These are phyloP conservation scores for Mesorhabditis spiculigera DNA, from an alignment of 2,888 invertebrate species.

Conservation along the genomic window DNA sequence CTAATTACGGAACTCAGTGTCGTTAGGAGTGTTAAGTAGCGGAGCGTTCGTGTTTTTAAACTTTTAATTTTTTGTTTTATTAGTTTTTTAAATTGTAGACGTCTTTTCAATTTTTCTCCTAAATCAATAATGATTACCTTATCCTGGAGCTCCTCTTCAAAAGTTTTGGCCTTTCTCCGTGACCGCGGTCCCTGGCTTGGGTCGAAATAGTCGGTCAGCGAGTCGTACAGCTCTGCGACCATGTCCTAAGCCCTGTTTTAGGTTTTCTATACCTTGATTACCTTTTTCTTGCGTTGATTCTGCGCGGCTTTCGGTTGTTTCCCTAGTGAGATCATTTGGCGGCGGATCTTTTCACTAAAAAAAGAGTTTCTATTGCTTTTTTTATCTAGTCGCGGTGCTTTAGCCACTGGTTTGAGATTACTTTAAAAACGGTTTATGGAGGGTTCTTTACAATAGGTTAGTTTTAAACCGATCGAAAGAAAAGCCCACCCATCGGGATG, in stretches of 20 bases:
- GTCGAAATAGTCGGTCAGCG: conserved; percentile 54
- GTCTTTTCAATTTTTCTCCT: no score
- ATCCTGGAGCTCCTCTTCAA: conserved; percentile 28
- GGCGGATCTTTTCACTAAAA: conserved; percentile 22
- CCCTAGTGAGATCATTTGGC: conserved; percentile 52
- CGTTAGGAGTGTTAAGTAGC: no score
- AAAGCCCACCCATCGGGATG: background rate
- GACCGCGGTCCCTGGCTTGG: conserved; percentile 37
- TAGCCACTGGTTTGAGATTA: no score
- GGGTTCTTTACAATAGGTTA: background rate
- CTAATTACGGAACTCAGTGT: no score
- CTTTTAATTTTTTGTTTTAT: background rate
- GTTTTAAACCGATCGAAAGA: conserved; percentile 6
- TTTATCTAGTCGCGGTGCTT: no score
- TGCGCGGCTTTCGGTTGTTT: conserved; percentile 49
- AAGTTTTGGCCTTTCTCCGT: conserved; percentile 24
- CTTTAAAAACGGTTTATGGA: background rate
- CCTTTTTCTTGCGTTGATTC: conserved; percentile 36
- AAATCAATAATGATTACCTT: conserved; percentile 1
- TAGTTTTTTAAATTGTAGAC: background rate
- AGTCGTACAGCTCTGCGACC: conserved; percentile 53
- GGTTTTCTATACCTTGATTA: conserved; percentile 20
- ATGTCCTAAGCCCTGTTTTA: background rate
- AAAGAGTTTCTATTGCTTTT: background rate
- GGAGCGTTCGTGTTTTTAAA: background rate